Conservation (phyloP, 2,888 invertebrate genomes). For the Meandrusa payeni region DNA sequence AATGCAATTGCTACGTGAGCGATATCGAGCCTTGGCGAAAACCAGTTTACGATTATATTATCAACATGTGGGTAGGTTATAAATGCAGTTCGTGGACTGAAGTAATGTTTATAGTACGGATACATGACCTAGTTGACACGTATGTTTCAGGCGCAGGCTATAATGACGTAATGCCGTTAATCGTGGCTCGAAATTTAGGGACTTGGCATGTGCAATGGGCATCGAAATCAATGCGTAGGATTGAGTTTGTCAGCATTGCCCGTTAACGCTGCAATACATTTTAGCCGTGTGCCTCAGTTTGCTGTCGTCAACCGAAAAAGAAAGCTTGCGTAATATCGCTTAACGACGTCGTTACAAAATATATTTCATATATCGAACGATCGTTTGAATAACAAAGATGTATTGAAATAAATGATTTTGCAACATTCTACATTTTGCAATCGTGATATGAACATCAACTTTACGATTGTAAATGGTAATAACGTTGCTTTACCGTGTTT, state of each 20-base stretch:
- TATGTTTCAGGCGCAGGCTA: conserved; percentile 50
- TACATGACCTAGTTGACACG: conserved; percentile 70
- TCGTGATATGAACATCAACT: no score
- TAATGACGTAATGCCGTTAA: conserved; percentile 54
- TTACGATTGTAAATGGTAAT: no score
- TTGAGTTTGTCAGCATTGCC: conserved; percentile 27
- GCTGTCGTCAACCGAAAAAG: not conserved
- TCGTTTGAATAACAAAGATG: not conserved
- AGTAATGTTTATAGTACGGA: conserved; percentile 55
- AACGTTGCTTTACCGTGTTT: no score
- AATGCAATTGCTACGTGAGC: conserved; percentile 19
- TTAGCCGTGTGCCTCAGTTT: not conserved
- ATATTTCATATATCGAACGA: not conserved
- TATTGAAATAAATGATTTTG: no score
- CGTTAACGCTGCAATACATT: conserved; percentile 9
- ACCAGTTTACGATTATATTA: conserved; percentile 62
- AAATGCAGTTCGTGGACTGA: conserved; percentile 35
- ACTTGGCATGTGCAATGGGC: conserved; percentile 38
- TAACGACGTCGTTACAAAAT: not conserved
- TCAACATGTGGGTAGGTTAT: conserved; percentile 35
- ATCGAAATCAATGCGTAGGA: conserved; percentile 38
- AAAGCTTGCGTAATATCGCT: not conserved
- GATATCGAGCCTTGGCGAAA: conserved; percentile 27
- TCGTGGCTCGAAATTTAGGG: conserved; percentile 42
- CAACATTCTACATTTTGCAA: no score